Evolutionary conservation across 2,888 invertebrate species (phyloP), one percentile per base, ranked within the genome.

Genomic region (Xestia sexstrigata): DNA sequence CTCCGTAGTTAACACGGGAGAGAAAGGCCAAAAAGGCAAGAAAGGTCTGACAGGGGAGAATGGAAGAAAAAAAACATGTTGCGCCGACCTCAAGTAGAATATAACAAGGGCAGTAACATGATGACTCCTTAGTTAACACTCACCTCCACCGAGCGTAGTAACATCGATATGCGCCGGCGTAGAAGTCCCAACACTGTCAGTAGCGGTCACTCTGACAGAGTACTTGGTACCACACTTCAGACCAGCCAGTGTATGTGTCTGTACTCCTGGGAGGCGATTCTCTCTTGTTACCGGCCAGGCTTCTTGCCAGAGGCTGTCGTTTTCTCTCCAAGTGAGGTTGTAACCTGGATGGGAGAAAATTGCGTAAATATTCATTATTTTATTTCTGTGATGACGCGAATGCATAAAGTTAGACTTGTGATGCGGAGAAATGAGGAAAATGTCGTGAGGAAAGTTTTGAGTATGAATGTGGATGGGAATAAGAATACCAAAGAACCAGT

Each of bases 151-250:
- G 8, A 98, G 94, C 7, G 96, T 96, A 83, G 97, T 97, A 23
- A 97, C 96, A 68, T 98, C 97, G 11, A 97, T 94, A 82, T 98
- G 95, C 20, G 97, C 96, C 0, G 98, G 97, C 76, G 97, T 97
- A 8, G 99, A 98, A 60, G 98, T 97, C 0, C 99, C 99, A 3
- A 99, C 98, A 79, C 97, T 97, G 93, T 99, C 99, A 77, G 98
- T 98, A 1, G 99, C 98, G 3, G 98, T 98, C 83, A 99, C 97
- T 91, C 98, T 97, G 76, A 99, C 97, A 78, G 98, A 97, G 92
- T 99, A 99, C 83, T 97, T 97, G 39, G 98, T 98, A 17, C 99
- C 99, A 93, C 99, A 99, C 89, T 98, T 98, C 9, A 99, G 96
- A 2, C 98, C 98, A 23, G 97, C 97, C 30, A 99, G 84, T 0